Percentiles rank a stretch among this genome's conserved stretches.
These are phyloP conservation scores for Schrankia costaestrigalis DNA, from an alignment of 2,888 invertebrate species.

Conservation along the genomic window DNA sequence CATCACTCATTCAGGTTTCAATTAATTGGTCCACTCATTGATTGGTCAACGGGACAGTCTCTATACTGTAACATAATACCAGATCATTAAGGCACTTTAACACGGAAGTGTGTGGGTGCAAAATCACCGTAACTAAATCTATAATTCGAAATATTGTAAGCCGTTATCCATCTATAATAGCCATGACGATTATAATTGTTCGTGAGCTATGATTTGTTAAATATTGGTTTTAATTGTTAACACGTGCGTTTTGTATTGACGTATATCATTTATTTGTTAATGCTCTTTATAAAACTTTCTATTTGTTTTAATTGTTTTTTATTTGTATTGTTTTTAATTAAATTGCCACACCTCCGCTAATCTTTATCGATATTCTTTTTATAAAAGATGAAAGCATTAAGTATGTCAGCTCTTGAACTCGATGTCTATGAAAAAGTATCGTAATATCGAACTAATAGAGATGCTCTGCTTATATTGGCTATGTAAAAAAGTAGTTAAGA, in stretches of 20 bases:
- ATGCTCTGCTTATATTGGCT: no score
- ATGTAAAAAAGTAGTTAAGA: no score
- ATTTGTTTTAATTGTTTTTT: conserved; percentile 32
- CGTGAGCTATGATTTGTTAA: conserved; percentile 66
- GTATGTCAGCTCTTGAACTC: no score
- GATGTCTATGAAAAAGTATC: no score
- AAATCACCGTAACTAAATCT: conserved; percentile 78
- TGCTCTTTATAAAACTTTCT: conserved; percentile 58
- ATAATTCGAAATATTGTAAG: conserved; percentile 72
- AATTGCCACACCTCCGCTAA: no score
- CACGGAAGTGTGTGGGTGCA: conserved; percentile 79
- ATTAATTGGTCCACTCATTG: conserved; percentile 57
- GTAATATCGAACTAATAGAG: no score
- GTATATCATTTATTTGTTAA: conserved; percentile 42
- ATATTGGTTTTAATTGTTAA: conserved; percentile 70
- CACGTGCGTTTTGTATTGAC: conserved; percentile 64
- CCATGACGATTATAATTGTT: conserved; percentile 73
- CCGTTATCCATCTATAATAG: conserved; percentile 64
- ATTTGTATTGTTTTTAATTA: conserved; percentile 3
- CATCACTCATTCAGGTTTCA: conserved; percentile 54
- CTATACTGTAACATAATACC: conserved; percentile 74
- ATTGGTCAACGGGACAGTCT: conserved; percentile 51
- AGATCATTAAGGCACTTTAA: conserved; percentile 71
- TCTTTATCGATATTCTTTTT: no score
- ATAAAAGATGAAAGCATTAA: no score